Conservation (phyloP, 2,888 invertebrate species). For the Xestia sexstrigata region DNA sequence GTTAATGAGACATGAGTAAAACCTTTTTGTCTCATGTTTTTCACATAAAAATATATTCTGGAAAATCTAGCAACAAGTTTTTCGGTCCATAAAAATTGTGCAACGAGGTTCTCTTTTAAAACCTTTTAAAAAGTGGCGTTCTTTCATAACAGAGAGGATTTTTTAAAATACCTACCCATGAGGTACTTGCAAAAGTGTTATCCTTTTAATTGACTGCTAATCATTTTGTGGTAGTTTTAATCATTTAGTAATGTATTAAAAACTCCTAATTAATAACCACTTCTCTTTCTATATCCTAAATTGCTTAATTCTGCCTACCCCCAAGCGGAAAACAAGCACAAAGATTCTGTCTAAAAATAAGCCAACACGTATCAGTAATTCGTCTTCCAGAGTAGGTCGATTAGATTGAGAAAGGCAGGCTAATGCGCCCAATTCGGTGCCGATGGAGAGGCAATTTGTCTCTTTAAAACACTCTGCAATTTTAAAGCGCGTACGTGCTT, state of each 20-base stretch:
- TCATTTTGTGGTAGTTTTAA: neutral
- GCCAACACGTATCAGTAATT: slow-evolving; percentile 59
- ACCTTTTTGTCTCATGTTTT: slow-evolving; percentile 21
- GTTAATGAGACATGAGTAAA: slow-evolving; percentile 45
- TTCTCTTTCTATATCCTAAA: neutral
- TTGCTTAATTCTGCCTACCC: neutral
- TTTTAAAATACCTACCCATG: neutral
- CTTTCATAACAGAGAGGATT: slow-evolving; percentile 4
- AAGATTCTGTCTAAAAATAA: slow-evolving; percentile 39
- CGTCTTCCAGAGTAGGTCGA: slow-evolving; percentile 57
- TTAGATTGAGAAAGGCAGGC: slow-evolving; percentile 56
- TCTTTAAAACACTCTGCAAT: slow-evolving; percentile 45
- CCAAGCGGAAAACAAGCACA: neutral
- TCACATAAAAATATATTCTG: slow-evolving; percentile 29
- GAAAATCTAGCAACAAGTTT: slow-evolving; percentile 37
- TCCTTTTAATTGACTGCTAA: neutral
- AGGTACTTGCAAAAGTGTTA: neutral
- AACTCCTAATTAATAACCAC: neutral
- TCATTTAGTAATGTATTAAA: neutral
- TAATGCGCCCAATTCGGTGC: slow-evolving; percentile 58
- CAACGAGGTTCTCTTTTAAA: slow-evolving; percentile 20
- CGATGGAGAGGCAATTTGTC: slow-evolving; percentile 55
- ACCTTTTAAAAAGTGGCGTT: slow-evolving; percentile 38
- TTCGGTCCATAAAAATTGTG: slow-evolving; percentile 34
- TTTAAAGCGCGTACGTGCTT: slow-evolving; percentile 34